Percentiles rank a stretch among this genome's conserved stretches.
phyloP scores from a whole-genome alignment of 2,888 invertebrate species.

The Busseola fusca region DNA sequence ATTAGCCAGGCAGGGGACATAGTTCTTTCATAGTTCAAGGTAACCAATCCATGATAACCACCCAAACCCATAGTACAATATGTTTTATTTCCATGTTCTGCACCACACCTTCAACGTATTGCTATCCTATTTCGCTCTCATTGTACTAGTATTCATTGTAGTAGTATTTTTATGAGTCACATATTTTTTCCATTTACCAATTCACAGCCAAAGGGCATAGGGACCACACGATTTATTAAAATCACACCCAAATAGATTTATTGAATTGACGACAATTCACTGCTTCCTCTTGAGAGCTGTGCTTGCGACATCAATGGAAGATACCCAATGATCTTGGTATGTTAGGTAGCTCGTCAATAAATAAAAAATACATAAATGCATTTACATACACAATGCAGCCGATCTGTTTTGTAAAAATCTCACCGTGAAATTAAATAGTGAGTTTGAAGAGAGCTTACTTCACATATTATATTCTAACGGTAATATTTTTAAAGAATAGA shows the following conservation, averaged over 20 bases:
- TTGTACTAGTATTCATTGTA: background rate
- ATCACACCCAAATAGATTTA: slow-evolving; percentile 40
- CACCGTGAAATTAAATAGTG: no score
- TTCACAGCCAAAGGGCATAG: background rate
- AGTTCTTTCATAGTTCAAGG: no score
- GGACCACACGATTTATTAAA: slow-evolving; percentile 22
- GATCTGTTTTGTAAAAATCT: no score
- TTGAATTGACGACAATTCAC: slow-evolving; percentile 49
- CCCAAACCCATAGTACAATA: no score
- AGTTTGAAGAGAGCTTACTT: no score
- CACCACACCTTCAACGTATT: background rate
- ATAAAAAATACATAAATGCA: background rate
- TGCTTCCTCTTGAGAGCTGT: slow-evolving; percentile 40
- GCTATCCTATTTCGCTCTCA: background rate
- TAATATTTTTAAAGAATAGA: no score
- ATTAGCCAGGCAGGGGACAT: no score
- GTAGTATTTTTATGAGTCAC: no score
- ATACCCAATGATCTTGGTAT: slow-evolving; percentile 7
- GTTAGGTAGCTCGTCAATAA: slow-evolving; percentile 11
- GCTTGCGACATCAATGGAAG: slow-evolving; percentile 30
- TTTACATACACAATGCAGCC: no score
- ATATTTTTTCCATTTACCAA: slow-evolving; percentile 5
- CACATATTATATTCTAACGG: no score
- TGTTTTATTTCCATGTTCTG: no score
- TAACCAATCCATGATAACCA: no score